Conservation (phyloP, 1,140 invertebrate species). For the Bombus confusus region DNA sequence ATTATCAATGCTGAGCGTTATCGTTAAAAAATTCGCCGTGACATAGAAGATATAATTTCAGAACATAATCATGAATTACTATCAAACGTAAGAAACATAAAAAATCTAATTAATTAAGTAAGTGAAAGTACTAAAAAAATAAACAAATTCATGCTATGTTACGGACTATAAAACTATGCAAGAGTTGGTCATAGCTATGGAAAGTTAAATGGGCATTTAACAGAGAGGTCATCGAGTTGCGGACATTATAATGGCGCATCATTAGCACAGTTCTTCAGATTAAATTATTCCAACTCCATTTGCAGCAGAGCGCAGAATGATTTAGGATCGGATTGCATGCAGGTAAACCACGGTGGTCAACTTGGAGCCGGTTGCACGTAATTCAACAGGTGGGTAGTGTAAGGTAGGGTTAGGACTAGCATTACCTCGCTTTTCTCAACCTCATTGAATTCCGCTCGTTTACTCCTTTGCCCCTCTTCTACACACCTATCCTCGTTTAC, state of each 20-base stretch:
- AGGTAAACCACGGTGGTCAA: conserved; percentile 60
- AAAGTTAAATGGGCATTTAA: background rate
- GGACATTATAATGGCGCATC: conserved; percentile 39
- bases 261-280: conserved; percentile 8
- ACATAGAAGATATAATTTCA: background rate
- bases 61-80: background rate
- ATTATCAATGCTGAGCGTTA: background rate
- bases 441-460: conserved; percentile 58
- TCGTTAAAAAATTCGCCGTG: background rate
- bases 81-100: background rate
- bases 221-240: background rate
- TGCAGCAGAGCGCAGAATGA: conserved; percentile 39
- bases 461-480: conserved; percentile 27
- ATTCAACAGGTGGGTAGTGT: conserved; percentile 72
- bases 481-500: conserved; percentile 30
- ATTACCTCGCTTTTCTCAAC: conserved; percentile 57
- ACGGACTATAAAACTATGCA: background rate
- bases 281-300: conserved; percentile 41
- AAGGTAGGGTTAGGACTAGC: conserved; percentile 65
- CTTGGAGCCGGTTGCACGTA: conserved; percentile 53
- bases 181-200: background rate
- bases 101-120: background rate
- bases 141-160: background rate
- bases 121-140: too few species aligned
- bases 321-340: conserved; percentile 54